Conservation (phyloP, 64 coral and sea anemone genomes). For the Actinia tenebrosa region DNA sequence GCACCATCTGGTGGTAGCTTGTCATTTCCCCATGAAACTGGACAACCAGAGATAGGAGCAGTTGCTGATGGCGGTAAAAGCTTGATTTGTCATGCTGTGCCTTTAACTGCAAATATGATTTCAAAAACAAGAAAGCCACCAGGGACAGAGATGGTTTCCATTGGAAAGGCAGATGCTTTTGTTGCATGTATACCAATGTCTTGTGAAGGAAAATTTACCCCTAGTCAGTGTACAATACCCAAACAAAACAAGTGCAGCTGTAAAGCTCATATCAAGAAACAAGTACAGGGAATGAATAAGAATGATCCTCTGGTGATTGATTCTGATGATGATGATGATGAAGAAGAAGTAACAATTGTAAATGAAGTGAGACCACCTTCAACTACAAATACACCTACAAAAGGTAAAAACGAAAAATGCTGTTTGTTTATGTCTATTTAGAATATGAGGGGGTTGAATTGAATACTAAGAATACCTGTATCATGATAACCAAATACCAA, state of each 20-base stretch:
- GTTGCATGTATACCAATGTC: background rate
- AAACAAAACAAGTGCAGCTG: background rate
- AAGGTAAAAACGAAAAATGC: background rate
- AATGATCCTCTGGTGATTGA: conserved; percentile 21
- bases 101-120: background rate
- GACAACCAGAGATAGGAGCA: background rate
- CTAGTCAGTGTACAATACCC: background rate
- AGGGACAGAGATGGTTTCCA: background rate
- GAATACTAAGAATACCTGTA: too few species aligned
- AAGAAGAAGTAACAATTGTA: background rate
- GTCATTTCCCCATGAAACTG: background rate
- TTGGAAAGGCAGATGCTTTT: conserved; percentile 8
- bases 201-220: background rate
- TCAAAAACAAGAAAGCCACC: background rate
- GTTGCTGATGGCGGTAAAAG: conserved; percentile 10
- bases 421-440: background rate
- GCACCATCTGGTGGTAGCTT: background rate
- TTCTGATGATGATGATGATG: conserved; percentile 20
- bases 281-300: conserved; percentile 4
- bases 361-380: background rate
- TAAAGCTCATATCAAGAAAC: background rate
- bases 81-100: conserved; percentile 2
- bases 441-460: too few species aligned
- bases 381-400: background rate
- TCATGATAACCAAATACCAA: too few species aligned